Conservation (phyloP, 2,113 vertebrate genomes). For the Pica pica region DNA sequence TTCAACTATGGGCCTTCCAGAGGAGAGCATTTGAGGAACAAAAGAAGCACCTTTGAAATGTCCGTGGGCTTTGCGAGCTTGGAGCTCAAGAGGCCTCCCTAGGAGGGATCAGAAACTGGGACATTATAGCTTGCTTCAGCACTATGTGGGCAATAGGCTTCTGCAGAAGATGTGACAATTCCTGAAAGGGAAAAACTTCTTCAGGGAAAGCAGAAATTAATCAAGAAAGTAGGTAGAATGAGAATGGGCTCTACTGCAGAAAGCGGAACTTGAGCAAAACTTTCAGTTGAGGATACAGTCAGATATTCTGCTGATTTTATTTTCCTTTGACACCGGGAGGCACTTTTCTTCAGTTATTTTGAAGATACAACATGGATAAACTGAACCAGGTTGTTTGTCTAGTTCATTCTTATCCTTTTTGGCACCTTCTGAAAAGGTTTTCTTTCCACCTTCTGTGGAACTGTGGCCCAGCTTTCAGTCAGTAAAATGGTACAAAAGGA, state of each 20-base stretch:
- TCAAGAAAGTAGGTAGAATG: not conserved
- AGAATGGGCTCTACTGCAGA: not conserved
- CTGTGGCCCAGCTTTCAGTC: not conserved
- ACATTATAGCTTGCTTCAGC: not conserved
- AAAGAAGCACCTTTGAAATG: not conserved
- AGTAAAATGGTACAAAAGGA: not conserved
- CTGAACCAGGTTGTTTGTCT: not conserved
- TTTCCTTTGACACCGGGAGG: not conserved
- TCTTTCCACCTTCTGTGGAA: not conserved
- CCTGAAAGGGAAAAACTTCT: not conserved
- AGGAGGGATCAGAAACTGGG: not conserved
- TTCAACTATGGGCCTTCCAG: not conserved
- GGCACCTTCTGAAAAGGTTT: not conserved
- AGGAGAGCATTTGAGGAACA: not conserved
- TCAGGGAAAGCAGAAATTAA: not conserved
- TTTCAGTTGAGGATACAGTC: not conserved
- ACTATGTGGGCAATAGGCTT: not conserved
- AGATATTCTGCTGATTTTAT: not conserved
- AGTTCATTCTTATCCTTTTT: not conserved
- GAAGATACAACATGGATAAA: rapidly evolving
- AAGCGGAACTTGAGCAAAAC: not conserved
- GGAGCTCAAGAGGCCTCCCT: not conserved
- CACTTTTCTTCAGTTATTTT: not conserved
- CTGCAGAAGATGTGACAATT: not conserved
- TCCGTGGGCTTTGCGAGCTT: not conserved